Evolutionary conservation across 2,797 vertebrate genomes (phyloP).

Genomic region (Hypotaenidia philippensis): DNA sequence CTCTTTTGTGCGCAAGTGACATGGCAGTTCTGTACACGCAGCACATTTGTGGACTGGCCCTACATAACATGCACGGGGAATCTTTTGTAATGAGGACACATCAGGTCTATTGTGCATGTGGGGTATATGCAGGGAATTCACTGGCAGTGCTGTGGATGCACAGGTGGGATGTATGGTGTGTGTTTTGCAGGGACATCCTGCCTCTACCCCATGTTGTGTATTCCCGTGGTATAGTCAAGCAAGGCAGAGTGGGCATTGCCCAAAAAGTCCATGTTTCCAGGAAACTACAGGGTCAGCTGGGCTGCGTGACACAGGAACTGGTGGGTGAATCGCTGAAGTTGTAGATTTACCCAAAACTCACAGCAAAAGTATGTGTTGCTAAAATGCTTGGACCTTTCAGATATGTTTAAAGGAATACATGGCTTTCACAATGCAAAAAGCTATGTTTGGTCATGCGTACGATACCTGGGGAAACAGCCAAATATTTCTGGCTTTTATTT

Average conservation of each 20-base stretch:
- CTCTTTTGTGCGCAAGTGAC: background rate
- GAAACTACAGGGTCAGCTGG: background rate
- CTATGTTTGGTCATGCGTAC: background rate
- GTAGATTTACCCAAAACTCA: background rate
- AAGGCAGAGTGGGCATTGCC: background rate
- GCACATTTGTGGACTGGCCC: background rate
- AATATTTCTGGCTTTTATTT: background rate
- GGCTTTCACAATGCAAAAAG: background rate
- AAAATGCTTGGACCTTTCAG: background rate
- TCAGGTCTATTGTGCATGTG: fast-evolving
- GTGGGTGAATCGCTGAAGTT: background rate
- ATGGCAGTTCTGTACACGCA: background rate
- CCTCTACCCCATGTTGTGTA: background rate
- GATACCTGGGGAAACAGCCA: background rate
- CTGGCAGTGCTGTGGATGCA: background rate
- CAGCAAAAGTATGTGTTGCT: background rate
- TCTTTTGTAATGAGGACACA: background rate
- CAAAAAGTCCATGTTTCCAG: background rate
- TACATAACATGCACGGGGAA: background rate
- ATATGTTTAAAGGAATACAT: background rate
- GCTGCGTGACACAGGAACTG: background rate
- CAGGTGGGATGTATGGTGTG: background rate
- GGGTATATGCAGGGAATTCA: background rate
- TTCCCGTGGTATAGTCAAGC: background rate
- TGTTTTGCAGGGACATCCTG: background rate